Conservation (phyloP, 2,113 vertebrate genomes). For the Arothron firmamentum region DNA sequence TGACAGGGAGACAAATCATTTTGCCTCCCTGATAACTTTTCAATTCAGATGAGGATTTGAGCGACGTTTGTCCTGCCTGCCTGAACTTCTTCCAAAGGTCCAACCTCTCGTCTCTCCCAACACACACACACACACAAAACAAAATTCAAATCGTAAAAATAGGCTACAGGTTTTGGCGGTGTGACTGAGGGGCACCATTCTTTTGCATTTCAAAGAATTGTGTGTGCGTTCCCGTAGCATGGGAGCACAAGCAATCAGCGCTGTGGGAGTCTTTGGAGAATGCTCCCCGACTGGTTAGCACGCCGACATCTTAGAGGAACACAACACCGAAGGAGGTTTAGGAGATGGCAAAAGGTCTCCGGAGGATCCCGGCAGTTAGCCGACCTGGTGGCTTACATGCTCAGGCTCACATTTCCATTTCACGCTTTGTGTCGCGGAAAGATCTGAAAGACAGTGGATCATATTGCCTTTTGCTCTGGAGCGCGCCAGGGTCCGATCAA, state of each 20-base stretch:
- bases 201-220: not conserved
- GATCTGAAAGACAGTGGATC: conserved; percentile 57
- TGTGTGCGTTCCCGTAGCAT: conserved; percentile 54
- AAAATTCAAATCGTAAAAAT: conserved; percentile 8
- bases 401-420: conserved; percentile 57
- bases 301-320: conserved; percentile 43
- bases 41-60: conserved; percentile 31
- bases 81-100: conserved; percentile 6
- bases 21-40: conserved; percentile 44
- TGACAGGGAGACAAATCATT: conserved; percentile 27
- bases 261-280: conserved; percentile 54
- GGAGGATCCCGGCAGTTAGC: conserved; percentile 35
- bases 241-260: conserved; percentile 56
- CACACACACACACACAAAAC: not conserved
- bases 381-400: conserved; percentile 48
- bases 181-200: not conserved
- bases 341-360: conserved; percentile 34
- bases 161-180: not conserved
- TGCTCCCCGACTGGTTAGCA: conserved; percentile 41
- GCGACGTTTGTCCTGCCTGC: conserved; percentile 15
- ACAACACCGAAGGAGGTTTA: conserved; percentile 26
- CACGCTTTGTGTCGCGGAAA: conserved; percentile 73
- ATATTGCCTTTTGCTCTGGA: conserved; percentile 51
- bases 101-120: not conserved
- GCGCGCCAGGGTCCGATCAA: conserved; percentile 69